These are phyloP conservation scores for Salvelinus fontinalis DNA, from an alignment of 2,113 vertebrate genomes.

Conservation along the genomic window DNA sequence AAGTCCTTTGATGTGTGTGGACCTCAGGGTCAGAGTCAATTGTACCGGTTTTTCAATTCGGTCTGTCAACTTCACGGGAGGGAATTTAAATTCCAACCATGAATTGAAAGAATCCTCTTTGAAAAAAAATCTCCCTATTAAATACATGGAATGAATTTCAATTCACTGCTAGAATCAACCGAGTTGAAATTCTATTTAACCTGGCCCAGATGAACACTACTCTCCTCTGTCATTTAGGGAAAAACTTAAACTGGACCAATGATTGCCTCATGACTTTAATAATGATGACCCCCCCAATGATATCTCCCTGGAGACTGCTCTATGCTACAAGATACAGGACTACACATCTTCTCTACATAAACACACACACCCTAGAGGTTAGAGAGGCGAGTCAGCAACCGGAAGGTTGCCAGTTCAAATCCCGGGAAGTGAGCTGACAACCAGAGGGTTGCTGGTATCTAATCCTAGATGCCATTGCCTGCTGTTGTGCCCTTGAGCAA, in stretches of 20 bases:
- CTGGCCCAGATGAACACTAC: not conserved
- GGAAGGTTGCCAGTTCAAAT: no score
- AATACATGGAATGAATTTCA: not conserved
- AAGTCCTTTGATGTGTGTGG: not conserved
- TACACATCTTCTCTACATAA: no score
- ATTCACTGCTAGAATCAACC: not conserved
- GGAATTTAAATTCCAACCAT: not conserved
- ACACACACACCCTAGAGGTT: no score
- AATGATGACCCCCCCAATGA: slow-evolving; percentile 5
- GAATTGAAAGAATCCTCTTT: not conserved
- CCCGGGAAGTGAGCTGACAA: no score
- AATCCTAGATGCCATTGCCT: no score
- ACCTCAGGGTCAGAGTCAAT: not conserved
- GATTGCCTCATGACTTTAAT: not conserved
- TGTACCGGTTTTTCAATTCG: not conserved
- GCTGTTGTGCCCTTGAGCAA: no score
- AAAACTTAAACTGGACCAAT: not conserved
- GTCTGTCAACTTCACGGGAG: not conserved
- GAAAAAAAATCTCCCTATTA: not conserved
- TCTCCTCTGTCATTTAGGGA: not conserved
- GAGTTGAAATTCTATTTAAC: not conserved
- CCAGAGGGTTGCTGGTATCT: no score
- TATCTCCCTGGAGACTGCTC: not conserved
- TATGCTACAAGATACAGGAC: slow-evolving; percentile 6
- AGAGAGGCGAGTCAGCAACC: no score